phyloP scores from a whole-genome alignment of 2,797 vertebrate genomes.

The Toxotes lorentzi region DNA sequence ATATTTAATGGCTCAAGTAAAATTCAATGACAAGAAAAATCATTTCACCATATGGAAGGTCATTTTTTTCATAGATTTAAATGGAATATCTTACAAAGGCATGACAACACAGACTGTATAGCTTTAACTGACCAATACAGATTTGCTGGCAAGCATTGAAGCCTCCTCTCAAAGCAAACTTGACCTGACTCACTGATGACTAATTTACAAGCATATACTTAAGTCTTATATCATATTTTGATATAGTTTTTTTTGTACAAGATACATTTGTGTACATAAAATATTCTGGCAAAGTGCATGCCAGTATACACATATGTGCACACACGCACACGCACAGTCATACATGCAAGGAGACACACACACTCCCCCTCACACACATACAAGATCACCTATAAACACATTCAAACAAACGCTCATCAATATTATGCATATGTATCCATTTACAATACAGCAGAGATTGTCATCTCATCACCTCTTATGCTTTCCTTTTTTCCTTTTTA shows the following conservation, averaged over 20 bases:
- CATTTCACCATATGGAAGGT: constrained; percentile 85
- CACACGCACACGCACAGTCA: constrained; percentile 58
- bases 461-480: constrained; percentile 79
- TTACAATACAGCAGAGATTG: constrained; percentile 87
- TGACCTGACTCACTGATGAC: constrained; percentile 86
- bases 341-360: constrained; percentile 58
- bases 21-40: constrained; percentile 89
- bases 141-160: constrained; percentile 89
- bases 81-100: constrained; percentile 90
- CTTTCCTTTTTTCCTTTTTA: constrained; percentile 62
- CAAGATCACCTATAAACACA: constrained; percentile 72
- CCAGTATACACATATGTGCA: constrained; percentile 79
- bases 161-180: constrained; percentile 89
- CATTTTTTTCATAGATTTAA: constrained; percentile 86
- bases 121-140: constrained; percentile 88
- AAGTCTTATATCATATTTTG: constrained; percentile 90
- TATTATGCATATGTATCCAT: constrained; percentile 84
- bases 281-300: constrained; percentile 80
- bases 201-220: constrained; percentile 94
- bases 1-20: constrained; percentile 91
- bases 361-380: constrained; percentile 51
- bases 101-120: constrained; percentile 90
- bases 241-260: constrained; percentile 85
- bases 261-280: constrained; percentile 88
- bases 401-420: constrained; percentile 72